Percentiles rank a stretch among this genome's conserved stretches.
phyloP scores from a whole-genome alignment of 2,113 vertebrate species.

The Tyrannus savana region DNA sequence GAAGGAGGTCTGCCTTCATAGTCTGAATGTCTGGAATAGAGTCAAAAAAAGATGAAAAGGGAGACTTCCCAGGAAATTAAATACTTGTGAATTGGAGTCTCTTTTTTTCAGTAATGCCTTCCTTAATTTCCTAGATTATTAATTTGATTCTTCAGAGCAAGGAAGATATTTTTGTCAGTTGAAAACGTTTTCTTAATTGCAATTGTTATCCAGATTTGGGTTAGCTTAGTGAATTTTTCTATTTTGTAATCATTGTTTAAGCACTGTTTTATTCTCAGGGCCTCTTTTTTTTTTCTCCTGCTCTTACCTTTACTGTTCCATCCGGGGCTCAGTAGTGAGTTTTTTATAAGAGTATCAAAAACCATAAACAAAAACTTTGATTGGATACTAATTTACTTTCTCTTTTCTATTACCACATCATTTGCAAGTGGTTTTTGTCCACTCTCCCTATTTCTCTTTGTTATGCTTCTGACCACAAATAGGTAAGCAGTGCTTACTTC shows the following conservation, averaged over 20 bases:
- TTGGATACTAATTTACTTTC: not conserved
- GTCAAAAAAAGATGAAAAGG: slow-evolving; percentile 1
- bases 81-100: not conserved
- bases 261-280: not conserved
- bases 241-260: not conserved
- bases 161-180: not conserved
- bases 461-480: not conserved
- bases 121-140: not conserved
- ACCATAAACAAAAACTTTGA: not conserved
- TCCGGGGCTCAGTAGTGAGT: not conserved
- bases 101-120: not conserved
- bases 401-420: not conserved
- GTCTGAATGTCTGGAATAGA: not conserved
- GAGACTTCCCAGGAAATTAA: slow-evolving; percentile 8
- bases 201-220: not conserved
- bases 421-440: not conserved
- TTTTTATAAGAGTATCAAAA: not conserved
- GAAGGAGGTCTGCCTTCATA: not conserved
- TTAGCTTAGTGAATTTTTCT: not conserved
- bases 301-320: not conserved
- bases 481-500: not conserved
- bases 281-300: not conserved
- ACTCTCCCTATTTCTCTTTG: not conserved
- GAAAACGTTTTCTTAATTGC: not conserved
- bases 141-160: not conserved